Percentiles rank a stretch among this genome's conserved stretches.
Evolutionary conservation across 2,797 vertebrate genomes (phyloP).

Genomic region (Capromys pilorides): DNA sequence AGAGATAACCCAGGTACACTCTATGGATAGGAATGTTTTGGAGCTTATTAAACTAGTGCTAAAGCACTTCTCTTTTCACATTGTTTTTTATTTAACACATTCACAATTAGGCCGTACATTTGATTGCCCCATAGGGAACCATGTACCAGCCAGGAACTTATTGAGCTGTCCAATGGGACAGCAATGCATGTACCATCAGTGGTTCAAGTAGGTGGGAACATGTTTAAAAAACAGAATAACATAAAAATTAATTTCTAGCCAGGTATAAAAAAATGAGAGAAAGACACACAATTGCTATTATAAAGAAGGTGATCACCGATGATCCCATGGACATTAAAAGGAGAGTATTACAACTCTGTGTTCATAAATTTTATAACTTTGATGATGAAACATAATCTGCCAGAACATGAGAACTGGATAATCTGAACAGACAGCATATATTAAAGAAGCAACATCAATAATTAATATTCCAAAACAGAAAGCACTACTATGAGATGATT

Average conservation of each 20-base stretch:
- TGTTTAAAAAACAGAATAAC: background rate
- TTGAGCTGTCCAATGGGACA: background rate
- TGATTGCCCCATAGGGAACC: background rate
- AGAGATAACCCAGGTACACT: background rate
- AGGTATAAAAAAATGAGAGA: background rate
- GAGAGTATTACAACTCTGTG: background rate
- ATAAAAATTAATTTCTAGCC: background rate
- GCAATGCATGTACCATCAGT: background rate
- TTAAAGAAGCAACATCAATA: background rate
- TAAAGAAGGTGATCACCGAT: background rate
- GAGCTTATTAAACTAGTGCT: background rate
- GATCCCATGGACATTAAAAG: background rate
- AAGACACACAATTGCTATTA: background rate
- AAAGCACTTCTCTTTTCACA: background rate
- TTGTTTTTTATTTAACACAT: background rate
- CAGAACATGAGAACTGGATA: background rate
- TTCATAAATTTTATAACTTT: background rate
- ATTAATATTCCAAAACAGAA: background rate
- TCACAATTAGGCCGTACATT: background rate
- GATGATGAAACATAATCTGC: background rate
- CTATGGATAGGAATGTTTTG: background rate
- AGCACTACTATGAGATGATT: background rate
- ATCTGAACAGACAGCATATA: background rate
- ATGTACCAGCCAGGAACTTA: background rate
- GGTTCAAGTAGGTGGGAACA: background rate